Percentiles rank a stretch among this genome's conserved stretches.
Evolutionary conservation across 2,113 vertebrate species (phyloP).

Genomic region (Cyphomyrus plagiostoma): DNA sequence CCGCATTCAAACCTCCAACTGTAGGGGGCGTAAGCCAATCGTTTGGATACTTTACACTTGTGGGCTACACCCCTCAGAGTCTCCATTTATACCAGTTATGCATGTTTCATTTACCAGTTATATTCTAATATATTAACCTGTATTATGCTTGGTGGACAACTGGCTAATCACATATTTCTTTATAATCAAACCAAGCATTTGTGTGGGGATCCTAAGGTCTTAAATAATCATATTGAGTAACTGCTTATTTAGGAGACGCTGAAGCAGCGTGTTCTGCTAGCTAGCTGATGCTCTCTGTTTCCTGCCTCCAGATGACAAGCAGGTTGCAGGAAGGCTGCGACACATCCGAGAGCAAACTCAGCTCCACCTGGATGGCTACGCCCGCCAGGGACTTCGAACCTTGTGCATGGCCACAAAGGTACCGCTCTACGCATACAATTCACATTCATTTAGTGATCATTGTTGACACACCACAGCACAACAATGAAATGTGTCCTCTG

Average conservation of each 20-base stretch:
- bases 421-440: slow-evolving; percentile 1
- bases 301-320: background rate
- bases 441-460: too few relatives aligned
- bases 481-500: too few relatives aligned
- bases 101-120: background rate
- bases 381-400: slow-evolving; percentile 79
- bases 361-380: slow-evolving; percentile 78
- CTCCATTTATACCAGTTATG: background rate
- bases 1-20: background rate
- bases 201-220: background rate
- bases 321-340: background rate
- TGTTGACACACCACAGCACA: too few relatives aligned
- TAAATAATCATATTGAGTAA: background rate
- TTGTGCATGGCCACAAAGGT: slow-evolving; percentile 90
- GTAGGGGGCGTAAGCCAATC: background rate
- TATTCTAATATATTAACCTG: background rate
- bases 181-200: background rate
- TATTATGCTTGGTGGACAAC: background rate
- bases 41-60: background rate
- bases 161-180: background rate
- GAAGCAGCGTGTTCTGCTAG: background rate
- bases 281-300: too few relatives aligned
- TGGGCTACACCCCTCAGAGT: background rate
- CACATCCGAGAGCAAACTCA: slow-evolving; percentile 70
- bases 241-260: background rate